A percentile compares a stretch with the other conserved stretches of the same genome.
phyloP scores from a whole-genome alignment of 2,797 vertebrate species.

The Rhinichthys osculus region DNA sequence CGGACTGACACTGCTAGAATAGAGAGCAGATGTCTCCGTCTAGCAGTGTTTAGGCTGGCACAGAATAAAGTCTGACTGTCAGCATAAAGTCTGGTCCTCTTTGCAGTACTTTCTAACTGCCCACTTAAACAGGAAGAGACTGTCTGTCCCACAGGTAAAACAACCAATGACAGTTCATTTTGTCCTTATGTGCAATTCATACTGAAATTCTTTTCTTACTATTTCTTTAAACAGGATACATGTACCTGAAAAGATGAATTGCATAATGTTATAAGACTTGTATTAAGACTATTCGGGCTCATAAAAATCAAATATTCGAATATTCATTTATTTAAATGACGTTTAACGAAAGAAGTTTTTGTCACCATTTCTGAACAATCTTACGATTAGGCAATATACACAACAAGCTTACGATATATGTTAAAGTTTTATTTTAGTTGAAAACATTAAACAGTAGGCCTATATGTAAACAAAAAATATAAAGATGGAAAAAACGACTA shows the following conservation, averaged over 20 bases:
- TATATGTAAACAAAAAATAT: too few relatives aligned
- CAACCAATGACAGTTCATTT: background rate
- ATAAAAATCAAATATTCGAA: too few relatives aligned
- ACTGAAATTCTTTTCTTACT: background rate
- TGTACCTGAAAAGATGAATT: background rate
- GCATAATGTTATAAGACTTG: background rate
- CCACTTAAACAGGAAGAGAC: conserved; percentile 11
- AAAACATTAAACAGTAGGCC: too few relatives aligned
- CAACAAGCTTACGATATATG: too few relatives aligned
- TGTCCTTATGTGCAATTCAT: too few relatives aligned
- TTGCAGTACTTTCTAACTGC: background rate
- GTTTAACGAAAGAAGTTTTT: too few relatives aligned
- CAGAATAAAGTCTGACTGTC: conserved; percentile 16
- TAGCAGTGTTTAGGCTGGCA: conserved; percentile 19
- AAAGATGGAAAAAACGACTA: too few relatives aligned
- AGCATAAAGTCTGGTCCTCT: conserved; percentile 15
- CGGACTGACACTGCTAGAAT: conserved; percentile 12
- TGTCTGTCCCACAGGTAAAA: background rate
- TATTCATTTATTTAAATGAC: too few relatives aligned
- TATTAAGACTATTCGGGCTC: too few relatives aligned
- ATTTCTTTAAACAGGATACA: background rate
- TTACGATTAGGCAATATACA: too few relatives aligned
- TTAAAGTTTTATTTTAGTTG: too few relatives aligned
- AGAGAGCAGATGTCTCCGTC: conserved; percentile 28
- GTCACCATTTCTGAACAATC: too few relatives aligned